Evolutionary conservation across 2,888 invertebrate species (phyloP), one percentile per base, ranked within the genome.

Genomic region (Epinotia brunnichana): DNA sequence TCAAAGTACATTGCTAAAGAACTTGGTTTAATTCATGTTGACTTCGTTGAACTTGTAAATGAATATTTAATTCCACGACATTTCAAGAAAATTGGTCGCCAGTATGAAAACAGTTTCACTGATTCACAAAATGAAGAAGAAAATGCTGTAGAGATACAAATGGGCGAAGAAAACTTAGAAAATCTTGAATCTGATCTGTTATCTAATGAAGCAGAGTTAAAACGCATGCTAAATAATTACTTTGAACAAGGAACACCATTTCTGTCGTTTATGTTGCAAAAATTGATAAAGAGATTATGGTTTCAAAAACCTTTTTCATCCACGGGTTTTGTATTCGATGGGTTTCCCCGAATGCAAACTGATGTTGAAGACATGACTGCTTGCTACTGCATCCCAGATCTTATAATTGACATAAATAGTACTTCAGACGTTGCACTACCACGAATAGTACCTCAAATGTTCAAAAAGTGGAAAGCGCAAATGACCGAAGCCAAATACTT

Each of bases 271-370:
- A 83, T 94, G 17, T 81, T 94, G 77, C 87, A 90, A 71, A 89
- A 89, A 77, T 77, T 94, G 48, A 78, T 95, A 41, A 84, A 83
- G 35, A 88, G 85, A 41, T 85, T 94, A 39, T 95, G 95, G 95
- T 94, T 93, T 79, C 81, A 92, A 64, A 83, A 91, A 64, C 94
- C 95, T 0, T 93, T 89, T 79, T 84, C 82, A 21, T 79, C 82
- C 4, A 86, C 84, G 19, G 95, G 95, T 5, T 90, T 95, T 80
- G 88, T 95, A 54, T 81, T 96, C 53, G 95, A 95, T 82, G 95
- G 94, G 67, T 95, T 94, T 86, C 96, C 96, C 10, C 94, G 90
- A 82, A 83, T 94, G 73, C 82, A 91, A 7, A 84, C 86, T 63
- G 95, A 95, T 82, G 81, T 94, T 3, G 90, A 94, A 75, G 88